Conservation (phyloP, 2,888 invertebrate genomes). For the Agrochola litura region DNA sequence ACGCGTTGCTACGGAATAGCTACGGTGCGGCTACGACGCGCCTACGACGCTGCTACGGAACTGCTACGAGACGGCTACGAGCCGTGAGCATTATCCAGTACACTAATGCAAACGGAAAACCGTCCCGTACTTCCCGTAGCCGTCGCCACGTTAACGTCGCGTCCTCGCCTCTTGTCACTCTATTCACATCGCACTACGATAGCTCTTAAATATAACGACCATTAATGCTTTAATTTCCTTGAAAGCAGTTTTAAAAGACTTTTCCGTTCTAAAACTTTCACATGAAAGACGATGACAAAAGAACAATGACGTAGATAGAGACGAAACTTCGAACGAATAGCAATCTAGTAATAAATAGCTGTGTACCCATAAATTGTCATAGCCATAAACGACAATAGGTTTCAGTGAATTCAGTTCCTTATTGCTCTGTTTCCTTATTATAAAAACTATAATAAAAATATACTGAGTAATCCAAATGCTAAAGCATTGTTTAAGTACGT, state of each 20-base stretch:
- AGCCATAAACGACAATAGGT: slow-evolving; percentile 36
- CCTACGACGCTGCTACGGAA: slow-evolving; percentile 17
- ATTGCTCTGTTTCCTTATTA: slow-evolving; percentile 21
- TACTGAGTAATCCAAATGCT: slow-evolving; percentile 38
- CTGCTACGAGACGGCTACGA: slow-evolving; percentile 28
- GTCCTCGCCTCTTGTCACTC: slow-evolving; percentile 41
- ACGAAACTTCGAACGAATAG: slow-evolving; percentile 51
- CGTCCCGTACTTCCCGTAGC: not conserved
- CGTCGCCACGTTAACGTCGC: slow-evolving; percentile 44
- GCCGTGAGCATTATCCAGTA: not conserved
- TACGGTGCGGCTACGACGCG: slow-evolving; percentile 16
- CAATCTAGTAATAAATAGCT: slow-evolving; percentile 10
- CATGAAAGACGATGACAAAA: slow-evolving; percentile 86
- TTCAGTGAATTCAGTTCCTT: slow-evolving; percentile 28
- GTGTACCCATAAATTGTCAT: slow-evolving; percentile 15
- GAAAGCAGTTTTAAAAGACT: slow-evolving; percentile 89
- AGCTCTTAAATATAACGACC: slow-evolving; percentile 80
- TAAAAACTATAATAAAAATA: slow-evolving; percentile 38
- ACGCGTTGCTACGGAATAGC: slow-evolving; percentile 1
- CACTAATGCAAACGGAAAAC: slow-evolving; percentile 1
- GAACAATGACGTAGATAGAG: slow-evolving; percentile 80
- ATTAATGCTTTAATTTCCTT: slow-evolving; percentile 90
- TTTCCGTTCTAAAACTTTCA: slow-evolving; percentile 89
- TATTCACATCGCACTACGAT: slow-evolving; percentile 66
- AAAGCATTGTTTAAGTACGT: slow-evolving; percentile 46